Conservation (phyloP, 2,888 invertebrate genomes). For the Dendrolimus pini region DNA sequence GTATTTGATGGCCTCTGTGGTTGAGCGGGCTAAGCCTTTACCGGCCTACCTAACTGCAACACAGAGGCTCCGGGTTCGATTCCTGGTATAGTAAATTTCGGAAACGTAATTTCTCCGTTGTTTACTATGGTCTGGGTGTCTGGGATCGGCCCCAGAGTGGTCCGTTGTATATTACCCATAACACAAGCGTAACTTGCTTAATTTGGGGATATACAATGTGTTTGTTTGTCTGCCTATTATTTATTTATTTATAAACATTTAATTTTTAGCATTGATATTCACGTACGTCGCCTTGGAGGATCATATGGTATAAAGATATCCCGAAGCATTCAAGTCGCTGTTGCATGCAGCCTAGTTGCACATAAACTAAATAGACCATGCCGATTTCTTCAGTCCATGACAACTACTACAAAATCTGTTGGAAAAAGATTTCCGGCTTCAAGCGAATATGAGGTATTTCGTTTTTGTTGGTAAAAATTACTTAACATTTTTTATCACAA, state of each 20-base stretch:
- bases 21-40: too few relatives aligned
- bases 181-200: too few relatives aligned
- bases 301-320: conserved; percentile 85
- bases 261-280: conserved; percentile 80
- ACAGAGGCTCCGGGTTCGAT: too few relatives aligned
- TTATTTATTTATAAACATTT: not conserved
- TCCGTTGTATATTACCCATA: too few relatives aligned
- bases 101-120: too few relatives aligned
- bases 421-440: conserved; percentile 74
- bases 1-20: too few relatives aligned
- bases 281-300: conserved; percentile 48
- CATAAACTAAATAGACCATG: conserved; percentile 78
- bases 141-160: too few relatives aligned
- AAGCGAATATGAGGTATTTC: conserved; percentile 68
- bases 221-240: too few relatives aligned
- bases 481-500: not conserved
- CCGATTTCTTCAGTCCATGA: conserved; percentile 78
- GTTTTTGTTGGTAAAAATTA: not conserved
- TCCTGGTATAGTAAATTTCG: too few relatives aligned
- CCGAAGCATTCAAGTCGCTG: conserved; percentile 68
- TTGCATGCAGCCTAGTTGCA: conserved; percentile 67
- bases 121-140: too few relatives aligned
- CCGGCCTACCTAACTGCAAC: too few relatives aligned
- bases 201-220: too few relatives aligned
- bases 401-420: conserved; percentile 76